phyloP scores from a whole-genome alignment of 2,797 vertebrate species.

The Acanthurus lineatus region DNA sequence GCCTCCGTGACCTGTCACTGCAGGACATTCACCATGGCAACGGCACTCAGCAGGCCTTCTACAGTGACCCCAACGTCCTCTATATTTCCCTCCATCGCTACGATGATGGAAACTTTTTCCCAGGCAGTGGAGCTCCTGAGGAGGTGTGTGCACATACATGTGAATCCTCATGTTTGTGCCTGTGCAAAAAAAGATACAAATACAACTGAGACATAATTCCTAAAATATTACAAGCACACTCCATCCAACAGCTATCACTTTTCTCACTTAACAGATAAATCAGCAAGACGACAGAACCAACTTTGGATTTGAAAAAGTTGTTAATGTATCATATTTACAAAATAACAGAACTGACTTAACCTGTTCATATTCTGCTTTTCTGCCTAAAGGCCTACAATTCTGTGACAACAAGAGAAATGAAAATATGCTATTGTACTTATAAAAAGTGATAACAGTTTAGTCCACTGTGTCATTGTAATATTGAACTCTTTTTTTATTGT shows the following conservation, averaged over 20 bases:
- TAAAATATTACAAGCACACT: not conserved
- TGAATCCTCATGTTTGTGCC: no score
- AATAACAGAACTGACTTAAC: no score
- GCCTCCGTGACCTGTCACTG: conserved; percentile 29
- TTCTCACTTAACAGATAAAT: not conserved
- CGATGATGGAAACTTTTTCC: conserved; percentile 98
- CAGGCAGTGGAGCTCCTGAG: conserved; percentile 95
- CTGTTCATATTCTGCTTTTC: no score
- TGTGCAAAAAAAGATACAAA: not conserved
- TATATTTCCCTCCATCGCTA: conserved; percentile 97
- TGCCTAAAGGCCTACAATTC: not conserved
- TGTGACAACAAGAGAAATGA: not conserved
- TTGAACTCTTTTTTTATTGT: no score
- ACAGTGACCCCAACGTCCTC: conserved; percentile 92
- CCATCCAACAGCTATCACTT: not conserved
- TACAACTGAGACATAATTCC: not conserved
- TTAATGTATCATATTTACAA: no score
- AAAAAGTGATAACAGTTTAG: no score
- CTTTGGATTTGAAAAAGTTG: not conserved
- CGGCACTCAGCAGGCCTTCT: conserved; percentile 98
- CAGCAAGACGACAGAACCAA: not conserved
- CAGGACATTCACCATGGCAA: conserved; percentile 99
- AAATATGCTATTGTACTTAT: not conserved
- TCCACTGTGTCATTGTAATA: no score
- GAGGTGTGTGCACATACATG: conserved; percentile 75